Conservation (phyloP, 2,797 vertebrate species). For the Hippopotamyrus pictus region DNA sequence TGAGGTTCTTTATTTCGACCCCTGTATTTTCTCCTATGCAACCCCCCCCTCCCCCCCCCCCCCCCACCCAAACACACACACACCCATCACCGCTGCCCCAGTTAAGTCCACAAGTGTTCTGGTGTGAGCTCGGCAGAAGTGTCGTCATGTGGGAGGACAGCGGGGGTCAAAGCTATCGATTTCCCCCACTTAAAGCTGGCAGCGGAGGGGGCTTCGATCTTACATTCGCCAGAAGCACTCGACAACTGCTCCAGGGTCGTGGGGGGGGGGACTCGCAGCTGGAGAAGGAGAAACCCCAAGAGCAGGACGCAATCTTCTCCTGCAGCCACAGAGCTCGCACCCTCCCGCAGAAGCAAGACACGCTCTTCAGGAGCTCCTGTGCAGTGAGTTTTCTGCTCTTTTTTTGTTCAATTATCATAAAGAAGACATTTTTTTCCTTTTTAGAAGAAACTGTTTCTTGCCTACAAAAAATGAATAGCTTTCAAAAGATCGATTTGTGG, state of each 20-base stretch:
- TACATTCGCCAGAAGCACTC: conserved; percentile 38
- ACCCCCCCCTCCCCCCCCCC: conserved; percentile 25
- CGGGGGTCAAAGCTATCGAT: conserved; percentile 44
- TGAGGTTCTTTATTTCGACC: conserved; percentile 44
- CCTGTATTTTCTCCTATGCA: conserved; percentile 13
- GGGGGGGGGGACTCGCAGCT: conserved; percentile 13
- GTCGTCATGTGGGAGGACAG: conserved; percentile 33
- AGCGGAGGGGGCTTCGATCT: conserved; percentile 36
- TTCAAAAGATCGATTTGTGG: neutral
- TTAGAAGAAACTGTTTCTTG: neutral
- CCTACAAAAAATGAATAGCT: neutral
- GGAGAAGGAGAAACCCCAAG: conserved; percentile 23
- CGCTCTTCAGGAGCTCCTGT: neutral
- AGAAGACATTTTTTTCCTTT: neutral
- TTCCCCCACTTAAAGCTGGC: conserved; percentile 46
- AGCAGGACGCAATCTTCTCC: conserved; percentile 30
- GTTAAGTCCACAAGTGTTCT: conserved; percentile 52
- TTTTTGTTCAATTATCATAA: neutral
- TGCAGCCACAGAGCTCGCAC: conserved; percentile 20
- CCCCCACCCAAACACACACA: conserved; percentile 24
- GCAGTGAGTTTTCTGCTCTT: neutral
- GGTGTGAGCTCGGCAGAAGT: neutral
- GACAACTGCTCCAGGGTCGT: conserved; percentile 50
- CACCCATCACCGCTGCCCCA: conserved; percentile 44
- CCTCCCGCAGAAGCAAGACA: conserved; percentile 17